Evolutionary conservation across 2,113 vertebrate genomes (phyloP), one percentile per base, ranked within the genome.

Genomic region (Peromyscus californicus): DNA sequence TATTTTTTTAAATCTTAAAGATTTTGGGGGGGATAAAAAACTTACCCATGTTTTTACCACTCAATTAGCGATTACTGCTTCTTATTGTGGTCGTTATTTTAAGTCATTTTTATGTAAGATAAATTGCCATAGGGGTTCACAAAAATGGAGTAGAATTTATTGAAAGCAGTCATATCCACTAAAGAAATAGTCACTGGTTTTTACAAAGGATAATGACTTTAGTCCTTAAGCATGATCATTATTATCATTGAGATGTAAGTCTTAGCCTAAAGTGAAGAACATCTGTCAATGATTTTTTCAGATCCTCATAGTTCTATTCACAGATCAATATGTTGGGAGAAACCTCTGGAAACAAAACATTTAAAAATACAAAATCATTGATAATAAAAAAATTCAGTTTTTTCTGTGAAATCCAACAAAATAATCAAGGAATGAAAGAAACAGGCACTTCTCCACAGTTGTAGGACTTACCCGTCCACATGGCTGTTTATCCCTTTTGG

Each of bases 261-360:
- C 45, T 91, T 93, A 83, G 39, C 67, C 74, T 70, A 78, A 57
- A 75, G 67, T 78, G 26, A 57, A 89, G 96, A 96, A 36, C 4
- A 96, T 94, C 70, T 96, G 61, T 97, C 95, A 96, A 39, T 92
- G 76, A 93, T 22, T 95, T 54, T 96, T 94, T 94, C 59, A 98
- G 89, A 86, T 8, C 9, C 26, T 91, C 51, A 78, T 92, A 89
- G 26, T 76, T 93, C 42, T 97, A 12, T 94, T 94, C 90, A 86
- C 45, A 70, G 21, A 69, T 70, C 36, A 74, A 48, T 57, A 96
- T 89, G 51, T 96, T 95, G 39, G 59, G 65, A 95, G 89, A 96
- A 61, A 89, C 70, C 70, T 91, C 36, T 72, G 39, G 21, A 83
- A 95, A 36, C 33, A 93, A 90, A 96, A 70, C 3, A 88, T 78